These are phyloP conservation scores for Drosophila kepulauana DNA, from an alignment of 1,140 invertebrate species.

Conservation along the genomic window DNA sequence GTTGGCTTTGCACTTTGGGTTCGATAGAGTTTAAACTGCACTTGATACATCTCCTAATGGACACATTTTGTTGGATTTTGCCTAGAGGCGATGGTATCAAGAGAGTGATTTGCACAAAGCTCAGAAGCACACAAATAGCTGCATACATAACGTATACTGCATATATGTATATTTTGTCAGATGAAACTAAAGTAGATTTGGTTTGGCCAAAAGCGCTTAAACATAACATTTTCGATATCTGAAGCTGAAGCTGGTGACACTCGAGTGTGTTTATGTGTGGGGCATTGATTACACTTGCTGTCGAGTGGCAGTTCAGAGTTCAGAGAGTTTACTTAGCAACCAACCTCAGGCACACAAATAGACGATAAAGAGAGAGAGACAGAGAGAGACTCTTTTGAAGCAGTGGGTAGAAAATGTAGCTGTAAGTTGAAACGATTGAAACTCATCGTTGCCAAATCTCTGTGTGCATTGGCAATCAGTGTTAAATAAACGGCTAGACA, in stretches of 20 bases:
- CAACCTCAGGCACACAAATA: conserved; percentile 48
- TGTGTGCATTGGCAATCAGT: conserved; percentile 80
- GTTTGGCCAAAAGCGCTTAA: conserved; percentile 52
- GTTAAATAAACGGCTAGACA: conserved; percentile 77
- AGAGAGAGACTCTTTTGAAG: conserved; percentile 5
- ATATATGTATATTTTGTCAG: conserved; percentile 9
- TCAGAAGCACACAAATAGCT: conserved; percentile 1
- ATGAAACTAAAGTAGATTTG: conserved; percentile 33
- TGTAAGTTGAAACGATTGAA: conserved; percentile 8
- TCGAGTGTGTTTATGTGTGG: conserved; percentile 13
- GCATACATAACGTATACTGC: not conserved
- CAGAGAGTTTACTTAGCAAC: conserved; percentile 68
- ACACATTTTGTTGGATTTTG: conserved; percentile 7
- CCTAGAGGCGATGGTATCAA: conserved; percentile 17
- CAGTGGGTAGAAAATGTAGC: not conserved
- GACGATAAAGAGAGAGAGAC: not conserved
- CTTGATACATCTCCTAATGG: conserved; percentile 11
- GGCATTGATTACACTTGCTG: conserved; percentile 52
- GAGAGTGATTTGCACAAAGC: conserved; percentile 27
- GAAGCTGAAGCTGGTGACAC: not conserved
- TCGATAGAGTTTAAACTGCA: conserved; percentile 9
- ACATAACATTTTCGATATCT: conserved; percentile 48
- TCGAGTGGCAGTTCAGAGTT: conserved; percentile 47
- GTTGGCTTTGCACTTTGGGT: conserved; percentile 6
- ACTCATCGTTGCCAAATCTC: conserved; percentile 61